A percentile compares a stretch with the other conserved stretches of the same genome.
Conservation (phyloP, 2,113 vertebrate genomes). For the Silurus glanis region DNA sequence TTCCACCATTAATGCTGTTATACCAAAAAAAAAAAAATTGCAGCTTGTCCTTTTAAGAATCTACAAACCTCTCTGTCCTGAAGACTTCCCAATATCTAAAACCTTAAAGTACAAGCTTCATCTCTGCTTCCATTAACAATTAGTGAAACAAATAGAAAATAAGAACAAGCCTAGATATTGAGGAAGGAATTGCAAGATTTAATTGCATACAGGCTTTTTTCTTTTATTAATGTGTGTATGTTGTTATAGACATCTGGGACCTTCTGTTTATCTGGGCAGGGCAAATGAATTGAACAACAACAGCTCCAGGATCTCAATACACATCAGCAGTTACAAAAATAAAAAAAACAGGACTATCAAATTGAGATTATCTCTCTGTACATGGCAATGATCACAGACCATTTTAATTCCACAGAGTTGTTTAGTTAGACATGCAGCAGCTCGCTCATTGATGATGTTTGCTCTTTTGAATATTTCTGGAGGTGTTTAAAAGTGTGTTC, state of each 20-base stretch:
- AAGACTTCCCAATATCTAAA: neutral
- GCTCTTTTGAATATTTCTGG: neutral
- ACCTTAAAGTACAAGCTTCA: neutral
- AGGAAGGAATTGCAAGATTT: too few species aligned
- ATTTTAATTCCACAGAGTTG: neutral
- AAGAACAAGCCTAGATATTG: neutral
- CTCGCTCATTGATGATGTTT: neutral
- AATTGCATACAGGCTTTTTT: too few species aligned
- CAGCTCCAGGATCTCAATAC: neutral
- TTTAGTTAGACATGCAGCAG: neutral
- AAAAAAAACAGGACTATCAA: neutral
- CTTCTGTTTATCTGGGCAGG: neutral
- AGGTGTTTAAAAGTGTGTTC: neutral
- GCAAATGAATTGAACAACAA: neutral
- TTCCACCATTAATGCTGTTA: too few species aligned
- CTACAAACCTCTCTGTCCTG: neutral
- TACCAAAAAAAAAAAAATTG: too few species aligned
- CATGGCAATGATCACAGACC: too few species aligned
- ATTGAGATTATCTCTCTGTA: neutral
- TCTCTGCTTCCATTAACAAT: neutral
- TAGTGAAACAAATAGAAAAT: neutral
- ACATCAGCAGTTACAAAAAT: neutral
- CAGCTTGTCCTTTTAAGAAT: neutral
- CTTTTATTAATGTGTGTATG: too few species aligned
- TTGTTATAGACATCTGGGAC: neutral